Evolutionary conservation across 2,888 invertebrate species (phyloP).

Genomic region (Apamea epomidion): DNA sequence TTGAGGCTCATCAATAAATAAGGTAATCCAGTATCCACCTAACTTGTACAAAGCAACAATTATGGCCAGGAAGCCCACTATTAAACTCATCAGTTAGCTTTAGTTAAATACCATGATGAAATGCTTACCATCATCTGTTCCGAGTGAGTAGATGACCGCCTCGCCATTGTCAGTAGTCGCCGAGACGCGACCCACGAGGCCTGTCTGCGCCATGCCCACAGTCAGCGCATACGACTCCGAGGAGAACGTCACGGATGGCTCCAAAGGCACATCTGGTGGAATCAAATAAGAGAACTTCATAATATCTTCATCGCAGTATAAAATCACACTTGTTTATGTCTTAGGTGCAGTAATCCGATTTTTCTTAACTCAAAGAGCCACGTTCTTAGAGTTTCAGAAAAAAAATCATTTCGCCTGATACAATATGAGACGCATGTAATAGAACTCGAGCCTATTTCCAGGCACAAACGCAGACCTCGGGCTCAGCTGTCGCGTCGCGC

Average conservation of each 20-base stretch:
- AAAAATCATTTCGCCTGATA: not conserved
- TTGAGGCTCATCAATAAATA: not conserved
- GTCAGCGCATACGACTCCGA: conserved; percentile 76
- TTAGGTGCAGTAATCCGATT: not conserved
- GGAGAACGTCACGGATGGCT: conserved; percentile 73
- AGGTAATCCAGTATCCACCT: not conserved
- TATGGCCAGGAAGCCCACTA: not conserved
- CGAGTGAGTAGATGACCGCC: conserved; percentile 76
- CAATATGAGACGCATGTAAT: not conserved
- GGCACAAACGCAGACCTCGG: not conserved
- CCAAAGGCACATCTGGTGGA: conserved; percentile 21
- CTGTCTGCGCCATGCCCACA: conserved; percentile 76
- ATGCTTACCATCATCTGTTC: conserved; percentile 75
- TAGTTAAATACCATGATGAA: not conserved
- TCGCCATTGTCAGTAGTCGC: conserved; percentile 83
- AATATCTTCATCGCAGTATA: not conserved
- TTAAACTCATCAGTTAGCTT: too few relatives aligned
- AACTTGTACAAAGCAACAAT: not conserved
- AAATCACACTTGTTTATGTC: not conserved
- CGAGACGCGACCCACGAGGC: conserved; percentile 77
- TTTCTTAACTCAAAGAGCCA: not conserved
- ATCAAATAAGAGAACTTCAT: not conserved
- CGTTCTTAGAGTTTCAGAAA: not conserved
- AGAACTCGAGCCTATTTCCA: not conserved
- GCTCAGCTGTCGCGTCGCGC: not conserved